Percentiles rank a stretch among this genome's conserved stretches.
Conservation (phyloP, 2,797 vertebrate genomes). For the Phalloptychus januarius region DNA sequence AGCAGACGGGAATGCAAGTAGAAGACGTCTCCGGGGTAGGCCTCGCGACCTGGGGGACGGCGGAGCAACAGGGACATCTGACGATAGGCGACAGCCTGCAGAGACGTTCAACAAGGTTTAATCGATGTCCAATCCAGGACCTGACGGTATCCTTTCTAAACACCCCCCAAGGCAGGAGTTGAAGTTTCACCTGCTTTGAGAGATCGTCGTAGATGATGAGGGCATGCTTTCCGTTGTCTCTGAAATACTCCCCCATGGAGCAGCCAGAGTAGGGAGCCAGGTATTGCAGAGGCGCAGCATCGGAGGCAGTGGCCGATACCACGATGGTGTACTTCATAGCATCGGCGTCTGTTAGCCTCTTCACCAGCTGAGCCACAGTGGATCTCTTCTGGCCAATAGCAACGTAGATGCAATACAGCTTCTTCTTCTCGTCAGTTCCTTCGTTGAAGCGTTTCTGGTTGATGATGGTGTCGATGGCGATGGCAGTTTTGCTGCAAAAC, state of each 20-base stretch:
- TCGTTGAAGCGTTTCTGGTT: constrained; percentile 99
- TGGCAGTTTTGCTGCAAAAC: constrained; percentile 93
- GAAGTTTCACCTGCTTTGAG: constrained; percentile 91
- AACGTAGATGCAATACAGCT: constrained; percentile 98
- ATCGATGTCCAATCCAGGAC: constrained; percentile 52
- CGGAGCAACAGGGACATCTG: constrained; percentile 98
- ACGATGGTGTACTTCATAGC: constrained; percentile 99
- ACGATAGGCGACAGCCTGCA: constrained; percentile 94
- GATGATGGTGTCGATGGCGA: constrained; percentile 98
- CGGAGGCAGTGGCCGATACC: constrained; percentile 96
- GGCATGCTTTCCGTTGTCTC: constrained; percentile 96
- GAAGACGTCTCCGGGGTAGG: constrained; percentile 97
- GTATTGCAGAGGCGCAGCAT: constrained; percentile 97
- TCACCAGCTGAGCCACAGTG: constrained; percentile 97
- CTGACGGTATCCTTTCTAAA: constrained; percentile 13
- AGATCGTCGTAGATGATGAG: constrained; percentile 99
- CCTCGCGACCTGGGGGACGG: constrained; percentile 94
- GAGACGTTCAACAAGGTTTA: rapidly evolving
- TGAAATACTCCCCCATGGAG: constrained; percentile 99
- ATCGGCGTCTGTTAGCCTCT: constrained; percentile 94
- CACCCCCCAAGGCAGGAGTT: too few species aligned
- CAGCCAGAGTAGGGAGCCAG: constrained; percentile 97
- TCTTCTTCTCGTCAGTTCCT: constrained; percentile 96
- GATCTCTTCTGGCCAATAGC: constrained; percentile 99
- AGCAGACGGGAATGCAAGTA: constrained; percentile 96